Percentiles rank a stretch among this genome's conserved stretches.
Conservation (phyloP, 2,888 invertebrate species). For the Amphipoea lucens region DNA sequence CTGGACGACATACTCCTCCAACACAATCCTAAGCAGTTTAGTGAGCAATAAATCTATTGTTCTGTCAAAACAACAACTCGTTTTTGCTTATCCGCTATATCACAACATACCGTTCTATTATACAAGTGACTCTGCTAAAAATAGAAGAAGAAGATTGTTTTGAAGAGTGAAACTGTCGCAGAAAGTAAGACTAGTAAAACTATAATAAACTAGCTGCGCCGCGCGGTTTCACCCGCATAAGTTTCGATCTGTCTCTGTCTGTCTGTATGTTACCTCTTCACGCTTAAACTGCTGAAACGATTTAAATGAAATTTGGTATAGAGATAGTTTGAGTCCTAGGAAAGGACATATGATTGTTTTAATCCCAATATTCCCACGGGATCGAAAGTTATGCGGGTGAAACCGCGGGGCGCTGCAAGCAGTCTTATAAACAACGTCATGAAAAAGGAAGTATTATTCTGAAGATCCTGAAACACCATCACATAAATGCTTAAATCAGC, state of each 20-base stretch:
- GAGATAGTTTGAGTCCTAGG: no score
- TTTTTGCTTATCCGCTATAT: slow-evolving; percentile 64
- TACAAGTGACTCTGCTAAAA: slow-evolving; percentile 22
- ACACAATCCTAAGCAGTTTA: slow-evolving; percentile 57
- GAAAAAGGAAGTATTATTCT: background rate
- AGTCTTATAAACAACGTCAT: background rate
- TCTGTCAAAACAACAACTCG: slow-evolving; percentile 69
- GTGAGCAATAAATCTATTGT: slow-evolving; percentile 69
- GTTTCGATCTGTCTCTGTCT: no score
- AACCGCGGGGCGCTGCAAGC: no score
- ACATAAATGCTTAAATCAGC: background rate
- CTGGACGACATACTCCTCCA: slow-evolving; percentile 10
- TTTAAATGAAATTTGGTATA: no score
- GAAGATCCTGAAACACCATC: background rate
- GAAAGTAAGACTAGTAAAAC: background rate
- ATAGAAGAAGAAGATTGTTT: slow-evolving; percentile 12
- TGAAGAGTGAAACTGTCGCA: background rate
- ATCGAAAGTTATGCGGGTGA: no score
- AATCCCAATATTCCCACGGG: no score
- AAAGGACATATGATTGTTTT: no score
- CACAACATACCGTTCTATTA: slow-evolving; percentile 10
- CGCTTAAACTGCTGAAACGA: no score
- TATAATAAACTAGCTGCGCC: no score
- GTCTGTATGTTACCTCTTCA: no score
- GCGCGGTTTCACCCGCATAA: no score